Base-by-base conservation (phyloP, 2,888 invertebrate genomes). In the Dorcus hopei region DNA sequence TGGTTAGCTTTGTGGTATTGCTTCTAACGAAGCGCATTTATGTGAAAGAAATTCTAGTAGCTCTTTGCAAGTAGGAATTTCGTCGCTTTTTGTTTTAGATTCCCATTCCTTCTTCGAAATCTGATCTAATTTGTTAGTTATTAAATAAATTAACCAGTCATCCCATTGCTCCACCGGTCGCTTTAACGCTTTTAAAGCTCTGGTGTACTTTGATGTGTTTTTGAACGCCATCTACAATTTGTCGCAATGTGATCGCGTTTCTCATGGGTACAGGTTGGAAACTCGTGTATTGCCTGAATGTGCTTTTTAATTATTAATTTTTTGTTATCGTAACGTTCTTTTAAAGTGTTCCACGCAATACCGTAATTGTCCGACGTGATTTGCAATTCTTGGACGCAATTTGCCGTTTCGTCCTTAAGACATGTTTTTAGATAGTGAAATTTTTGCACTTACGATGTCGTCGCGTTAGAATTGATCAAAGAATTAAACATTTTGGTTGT, bases 361-460 rank as follows among this genome's bases (percentile, higher is more conserved):
- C 19, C 38, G 38, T 49, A 49, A 33, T 49, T 49, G 14, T 9
- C 14, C 9, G 49, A 49, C 14, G 49, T 38, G n/a, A 49, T 49
- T 26, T 49, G 49, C 6, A 49, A 49, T 33, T 49, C 49, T 49
- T 49, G 49, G 38, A 49, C 38, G 23, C 33, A 49, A 49, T 33
- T 49, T 11, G n/a, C 23, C 7, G 33, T 16, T 49, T 49, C 33
- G 5, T 38, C 49, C 11, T 49, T 49, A 26, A 26, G 26, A 26
- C 26, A 26, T 26, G 26, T 2, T 5, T 14, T 14, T 14, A 14
- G 14, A 14, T 14, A 14, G 14, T 14, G 14, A 14, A 14, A 14
- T 14, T 14, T 14, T 14, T 14, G 14, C 14, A 14, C 14, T 14
- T 14, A 1, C 14, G 14, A 14, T 14, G 1, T 14, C 14, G 14